Base-by-base conservation (phyloP, 1,140 invertebrate genomes). In the Calliopsis andreniformis region DNA sequence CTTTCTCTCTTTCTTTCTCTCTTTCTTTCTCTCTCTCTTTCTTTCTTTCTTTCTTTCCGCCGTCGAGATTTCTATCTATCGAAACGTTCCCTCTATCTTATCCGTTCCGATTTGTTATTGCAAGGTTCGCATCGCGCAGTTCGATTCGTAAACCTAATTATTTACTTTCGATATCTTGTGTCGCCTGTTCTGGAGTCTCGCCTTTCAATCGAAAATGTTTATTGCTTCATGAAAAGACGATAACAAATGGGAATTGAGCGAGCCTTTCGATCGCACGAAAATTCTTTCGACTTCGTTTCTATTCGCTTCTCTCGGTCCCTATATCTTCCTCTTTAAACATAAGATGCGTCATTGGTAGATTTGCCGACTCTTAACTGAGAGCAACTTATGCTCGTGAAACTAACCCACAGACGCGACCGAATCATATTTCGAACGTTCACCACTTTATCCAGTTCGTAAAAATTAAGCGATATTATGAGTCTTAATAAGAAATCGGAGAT, bases 211-310 rank as follows among this genome's bases (percentile, higher is more conserved):
- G 12, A 23, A 28, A 23, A 45, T 76, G 72, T 77, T 61, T 56
- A 56, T 63, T 35, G 53, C 64, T 18, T 64, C 28, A 32, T 51
- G 56, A 58, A 28, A 20, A 20, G 12, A 12, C 32, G 14, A n/a
- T 8, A 16, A 23, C n/a, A 16, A 63, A 25, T 10, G 25, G 39
- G 47, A 32, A 47, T 18, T n/a, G n/a, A n/a, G n/a, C n/a, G n/a
- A 10, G 75, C 72, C 82, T 66, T 72, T 84, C 72, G 76, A 51
- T 25, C 39, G 25, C 28, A 35, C 25, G 55, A 23, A 28, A 70
- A 45, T 43, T 16, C n/a, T n/a, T n/a, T 3, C 35, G 35, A 39
- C 35, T 39, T 10, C 35, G 10, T 39, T 39, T 39, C 35, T 39
- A 10, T 10, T 39, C 10, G 10, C n/a, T n/a, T 39, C 35, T 10